These are phyloP conservation scores for Belonocnema kinseyi DNA, from an alignment of 1,140 invertebrate genomes.

Conservation along the genomic window DNA sequence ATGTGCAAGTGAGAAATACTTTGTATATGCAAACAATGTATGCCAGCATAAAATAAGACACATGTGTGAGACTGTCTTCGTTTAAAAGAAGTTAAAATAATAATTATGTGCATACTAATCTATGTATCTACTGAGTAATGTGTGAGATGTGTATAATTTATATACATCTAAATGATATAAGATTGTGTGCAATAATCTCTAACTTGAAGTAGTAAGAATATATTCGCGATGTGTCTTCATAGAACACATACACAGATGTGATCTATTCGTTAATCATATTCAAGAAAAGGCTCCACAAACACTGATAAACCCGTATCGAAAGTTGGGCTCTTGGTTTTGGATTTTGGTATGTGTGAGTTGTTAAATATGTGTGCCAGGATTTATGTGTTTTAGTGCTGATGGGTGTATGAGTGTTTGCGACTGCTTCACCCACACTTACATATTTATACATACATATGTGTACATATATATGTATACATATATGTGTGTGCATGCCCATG, in stretches of 20 bases:
- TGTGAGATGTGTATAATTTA: too few relatives aligned
- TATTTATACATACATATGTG: background rate
- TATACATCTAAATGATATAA: too few relatives aligned
- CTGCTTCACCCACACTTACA: background rate
- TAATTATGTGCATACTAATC: too few relatives aligned
- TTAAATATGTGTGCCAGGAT: slow-evolving; percentile 13
- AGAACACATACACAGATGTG: slow-evolving; percentile 9
- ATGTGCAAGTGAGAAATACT: background rate
- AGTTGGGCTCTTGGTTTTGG: slow-evolving; percentile 26
- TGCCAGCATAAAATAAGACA: too few relatives aligned
- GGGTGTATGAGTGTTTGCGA: slow-evolving; percentile 24
- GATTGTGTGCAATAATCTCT: too few relatives aligned
- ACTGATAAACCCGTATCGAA: slow-evolving; percentile 21
- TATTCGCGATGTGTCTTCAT: slow-evolving; percentile 5
- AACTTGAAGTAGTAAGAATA: slow-evolving; percentile 12
- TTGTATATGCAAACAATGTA: too few relatives aligned
- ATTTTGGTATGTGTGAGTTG: slow-evolving; percentile 18
- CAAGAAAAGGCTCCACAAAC: slow-evolving; percentile 19
- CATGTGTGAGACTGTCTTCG: too few relatives aligned
- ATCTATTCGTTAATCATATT: slow-evolving; percentile 16
- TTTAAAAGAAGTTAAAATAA: too few relatives aligned
- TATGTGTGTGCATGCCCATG: slow-evolving; percentile 43
- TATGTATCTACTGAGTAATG: too few relatives aligned
- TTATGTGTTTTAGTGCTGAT: slow-evolving; percentile 30
- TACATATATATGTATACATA: background rate